phyloP scores from a whole-genome alignment of 2,888 invertebrate species.

The Pheosia tremula region DNA sequence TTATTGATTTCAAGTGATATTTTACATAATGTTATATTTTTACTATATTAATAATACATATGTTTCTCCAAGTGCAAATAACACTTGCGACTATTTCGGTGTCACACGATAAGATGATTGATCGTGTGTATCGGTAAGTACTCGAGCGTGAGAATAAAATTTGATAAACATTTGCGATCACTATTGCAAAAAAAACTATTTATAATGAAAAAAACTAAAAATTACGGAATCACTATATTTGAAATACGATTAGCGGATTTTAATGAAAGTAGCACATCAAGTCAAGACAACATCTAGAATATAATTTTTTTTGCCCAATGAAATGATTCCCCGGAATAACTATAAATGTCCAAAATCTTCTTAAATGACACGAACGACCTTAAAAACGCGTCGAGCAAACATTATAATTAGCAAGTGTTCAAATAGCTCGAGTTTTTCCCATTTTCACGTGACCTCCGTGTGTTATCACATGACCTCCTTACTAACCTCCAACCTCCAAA shows the following conservation, averaged over 20 bases:
- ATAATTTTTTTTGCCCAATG: too few relatives aligned
- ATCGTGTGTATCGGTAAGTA: conserved; percentile 19
- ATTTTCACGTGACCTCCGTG: conserved; percentile 72
- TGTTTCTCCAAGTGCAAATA: not conserved
- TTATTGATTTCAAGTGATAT: not conserved
- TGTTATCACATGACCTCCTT: conserved; percentile 81
- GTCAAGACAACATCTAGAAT: too few relatives aligned
- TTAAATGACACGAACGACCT: not conserved
- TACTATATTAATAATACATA: not conserved
- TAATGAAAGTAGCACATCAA: too few relatives aligned
- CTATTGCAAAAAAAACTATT: too few relatives aligned
- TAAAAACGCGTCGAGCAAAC: conserved; percentile 3
- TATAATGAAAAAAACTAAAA: too few relatives aligned
- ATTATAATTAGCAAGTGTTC: conserved; percentile 13
- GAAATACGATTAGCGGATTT: too few relatives aligned
- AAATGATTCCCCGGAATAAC: too few relatives aligned
- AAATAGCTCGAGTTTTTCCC: conserved; percentile 49
- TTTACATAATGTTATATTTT: too few relatives aligned
- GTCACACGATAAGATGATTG: conserved; percentile 28
- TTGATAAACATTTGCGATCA: not conserved
- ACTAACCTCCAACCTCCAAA: conserved; percentile 49
- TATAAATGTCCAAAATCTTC: not conserved
- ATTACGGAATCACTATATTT: too few relatives aligned
- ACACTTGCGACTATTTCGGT: conserved; percentile 22
- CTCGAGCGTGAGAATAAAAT: conserved; percentile 24